Percentiles rank a stretch among this genome's conserved stretches.
Evolutionary conservation across 2,113 vertebrate genomes (phyloP).

Genomic region (Centrocercus urophasianus): DNA sequence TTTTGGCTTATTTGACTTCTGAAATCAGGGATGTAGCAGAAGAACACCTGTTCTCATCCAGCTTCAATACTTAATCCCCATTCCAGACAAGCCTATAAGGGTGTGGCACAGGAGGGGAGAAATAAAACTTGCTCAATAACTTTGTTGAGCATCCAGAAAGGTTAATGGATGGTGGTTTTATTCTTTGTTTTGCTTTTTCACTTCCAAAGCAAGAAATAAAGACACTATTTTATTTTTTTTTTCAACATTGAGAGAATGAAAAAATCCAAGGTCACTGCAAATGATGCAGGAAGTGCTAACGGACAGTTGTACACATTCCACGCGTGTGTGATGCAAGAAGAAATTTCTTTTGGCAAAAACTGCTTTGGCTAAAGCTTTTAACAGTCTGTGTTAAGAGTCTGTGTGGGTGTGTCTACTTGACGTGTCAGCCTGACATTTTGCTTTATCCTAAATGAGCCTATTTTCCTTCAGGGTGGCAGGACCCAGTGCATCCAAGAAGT

Average conservation of each 20-base stretch:
- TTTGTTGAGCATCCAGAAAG: not conserved
- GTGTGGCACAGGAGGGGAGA: not conserved
- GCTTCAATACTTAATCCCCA: slow-evolving; percentile 42
- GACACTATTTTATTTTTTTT: not conserved
- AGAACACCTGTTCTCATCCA: slow-evolving; percentile 54
- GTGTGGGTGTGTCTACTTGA: not conserved
- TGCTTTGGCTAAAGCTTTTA: not conserved
- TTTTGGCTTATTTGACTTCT: slow-evolving; percentile 31
- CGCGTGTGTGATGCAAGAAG: not conserved
- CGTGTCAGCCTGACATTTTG: not conserved
- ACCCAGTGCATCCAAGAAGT: slow-evolving; percentile 91
- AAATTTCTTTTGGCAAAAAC: slow-evolving; percentile 5
- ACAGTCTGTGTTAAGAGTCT: not conserved
- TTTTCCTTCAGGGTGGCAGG: slow-evolving; percentile 87
- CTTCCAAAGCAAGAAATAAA: not conserved
- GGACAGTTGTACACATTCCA: not conserved
- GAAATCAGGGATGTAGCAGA: slow-evolving; percentile 21
- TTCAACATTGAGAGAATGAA: not conserved
- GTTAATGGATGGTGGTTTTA: not conserved
- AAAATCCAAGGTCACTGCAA: not conserved
- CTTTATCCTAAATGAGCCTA: slow-evolving; percentile 34
- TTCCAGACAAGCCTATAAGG: slow-evolving; percentile 43
- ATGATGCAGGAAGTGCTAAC: not conserved
- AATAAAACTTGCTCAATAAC: slow-evolving; percentile 9
- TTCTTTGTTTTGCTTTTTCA: not conserved